Evolutionary conservation across 2,113 vertebrate genomes (phyloP), one percentile per base, ranked within the genome.

Genomic region (Sylvietta virens): DNA sequence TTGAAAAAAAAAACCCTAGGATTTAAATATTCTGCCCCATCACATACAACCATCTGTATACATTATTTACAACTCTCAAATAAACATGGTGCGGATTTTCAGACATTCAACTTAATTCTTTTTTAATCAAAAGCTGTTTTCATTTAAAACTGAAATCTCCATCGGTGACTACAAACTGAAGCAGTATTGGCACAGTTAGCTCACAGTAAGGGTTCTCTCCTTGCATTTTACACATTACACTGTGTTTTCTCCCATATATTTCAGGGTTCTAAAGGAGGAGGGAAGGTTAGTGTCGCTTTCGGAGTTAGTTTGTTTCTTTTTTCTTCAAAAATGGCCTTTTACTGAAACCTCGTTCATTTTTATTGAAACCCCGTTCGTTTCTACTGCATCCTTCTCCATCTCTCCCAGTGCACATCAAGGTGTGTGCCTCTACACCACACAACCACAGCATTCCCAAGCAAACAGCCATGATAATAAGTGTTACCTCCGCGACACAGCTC

Each of bases 41-140:
- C 97, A 98, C 98, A 96, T 97, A 97, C 94, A 96, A 93, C 96
- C 87, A 90, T 97, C 96, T 98, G 97, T 98, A 97, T 97, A 98
- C 97, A 98, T 89, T 98, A 98, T 98, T 98, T 98, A 98, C 98
- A 98, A 92, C 96, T 98, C 97, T 96, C 97, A 96, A 94, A 98
- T 96, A 97, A 97, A 98, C 95, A 97, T 37, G 96, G 88, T 96
- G 97, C 47, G 93, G 95, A 94, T 95, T 95, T 97, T 95, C 95
- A 97, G 85, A 98, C 96, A 98, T 97, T 97, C 96, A 94, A 72
- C 90, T 91, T 82, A 57, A 57, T 4, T 69, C 40, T 56, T 26
- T 61, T 58, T 47, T 60, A 83, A 91, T 90, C 92, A 91, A 92
- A 97, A 97, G 71, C 88, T 79, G 66, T 90, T 94, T 87, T 66